Base-by-base conservation (phyloP, 2,113 vertebrate genomes). In the Grammomys dolichurus region DNA sequence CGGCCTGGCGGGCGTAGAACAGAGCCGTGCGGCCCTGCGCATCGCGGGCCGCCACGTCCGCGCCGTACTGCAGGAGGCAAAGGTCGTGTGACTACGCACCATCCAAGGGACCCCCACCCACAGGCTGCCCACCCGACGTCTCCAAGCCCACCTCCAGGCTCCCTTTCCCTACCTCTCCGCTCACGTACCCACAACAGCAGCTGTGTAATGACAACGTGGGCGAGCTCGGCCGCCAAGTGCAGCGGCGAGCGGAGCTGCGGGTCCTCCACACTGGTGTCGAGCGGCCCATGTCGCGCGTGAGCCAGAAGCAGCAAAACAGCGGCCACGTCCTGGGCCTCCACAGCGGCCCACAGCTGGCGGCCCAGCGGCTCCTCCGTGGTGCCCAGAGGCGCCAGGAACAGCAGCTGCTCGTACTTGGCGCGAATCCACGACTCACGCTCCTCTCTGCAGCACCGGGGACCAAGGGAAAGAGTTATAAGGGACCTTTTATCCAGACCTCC, bases 351-450 rank as follows among this genome's bases (percentile, higher is more conserved):
- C 84, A 99, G 98, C 98, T 98, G 98, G 89, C 76, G 97, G 36
- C 93, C 98, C 94, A 98, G 96, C 0, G 98, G 97, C 19, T 97
- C 93, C 43, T 98, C 98, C 0, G 97, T 93, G 0, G n/a, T 48
- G 14, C 98, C 98, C 90, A 99, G 98, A 1, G 99, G 98, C 0
- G 99, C 97, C 97, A 99, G 98, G 89, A 99, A 99, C 4, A 99
- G 98, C 89, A 99, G 98, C 96, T 99, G 99, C 96, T 99, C 99
- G 0, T 99, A 99, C 97, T 99, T 99, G 9, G 99, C 99, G 1
- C 99, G 98, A 88, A 99, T 99, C 99, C 99, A 99, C 0, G 99
- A 99, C 92, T 99, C 99, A 51, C 99, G 98, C 95, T 99, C 99
- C 98, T 99, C 99, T 75, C 99, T 99, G 96, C 33, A 51, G 54